Conservation (phyloP, 2,797 vertebrate species). For the Poecile montanus region DNA sequence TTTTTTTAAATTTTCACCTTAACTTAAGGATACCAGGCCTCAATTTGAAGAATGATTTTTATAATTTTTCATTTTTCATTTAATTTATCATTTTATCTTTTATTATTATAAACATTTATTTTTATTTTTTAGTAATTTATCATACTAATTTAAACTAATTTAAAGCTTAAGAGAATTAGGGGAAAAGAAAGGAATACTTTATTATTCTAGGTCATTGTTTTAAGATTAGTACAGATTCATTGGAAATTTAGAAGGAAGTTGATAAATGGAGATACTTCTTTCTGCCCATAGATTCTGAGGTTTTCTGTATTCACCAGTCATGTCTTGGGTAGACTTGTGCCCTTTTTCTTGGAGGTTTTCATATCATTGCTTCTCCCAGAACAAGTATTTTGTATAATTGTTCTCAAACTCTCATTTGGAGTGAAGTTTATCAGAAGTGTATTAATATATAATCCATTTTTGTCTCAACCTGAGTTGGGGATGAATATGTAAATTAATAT, state of each 20-base stretch:
- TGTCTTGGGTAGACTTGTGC: not conserved
- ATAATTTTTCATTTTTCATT: no score
- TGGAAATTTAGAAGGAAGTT: not conserved
- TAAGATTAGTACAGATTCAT: not conserved
- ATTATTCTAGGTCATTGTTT: not conserved
- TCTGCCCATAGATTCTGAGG: not conserved
- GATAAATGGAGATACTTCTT: not conserved
- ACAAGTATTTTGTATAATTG: not conserved
- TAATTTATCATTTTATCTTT: no score
- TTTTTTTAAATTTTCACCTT: not conserved
- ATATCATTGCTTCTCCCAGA: not conserved
- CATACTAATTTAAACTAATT: not conserved
- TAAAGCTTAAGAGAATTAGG: not conserved
- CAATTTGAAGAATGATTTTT: not conserved
- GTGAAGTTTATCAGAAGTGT: not conserved
- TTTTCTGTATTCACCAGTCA: not conserved
- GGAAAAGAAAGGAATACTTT: not conserved
- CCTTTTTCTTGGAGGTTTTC: not conserved
- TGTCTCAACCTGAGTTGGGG: not conserved
- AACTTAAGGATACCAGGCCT: not conserved
- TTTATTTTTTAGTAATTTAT: not conserved
- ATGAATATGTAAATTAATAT: conserved; percentile 19
- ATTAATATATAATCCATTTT: not conserved
- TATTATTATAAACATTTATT: not conserved
- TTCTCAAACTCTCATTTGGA: not conserved